A percentile compares a stretch with the other conserved stretches of the same genome.
These are phyloP conservation scores for Agrotis exclamationis DNA, from an alignment of 2,888 invertebrate genomes.

Conservation along the genomic window DNA sequence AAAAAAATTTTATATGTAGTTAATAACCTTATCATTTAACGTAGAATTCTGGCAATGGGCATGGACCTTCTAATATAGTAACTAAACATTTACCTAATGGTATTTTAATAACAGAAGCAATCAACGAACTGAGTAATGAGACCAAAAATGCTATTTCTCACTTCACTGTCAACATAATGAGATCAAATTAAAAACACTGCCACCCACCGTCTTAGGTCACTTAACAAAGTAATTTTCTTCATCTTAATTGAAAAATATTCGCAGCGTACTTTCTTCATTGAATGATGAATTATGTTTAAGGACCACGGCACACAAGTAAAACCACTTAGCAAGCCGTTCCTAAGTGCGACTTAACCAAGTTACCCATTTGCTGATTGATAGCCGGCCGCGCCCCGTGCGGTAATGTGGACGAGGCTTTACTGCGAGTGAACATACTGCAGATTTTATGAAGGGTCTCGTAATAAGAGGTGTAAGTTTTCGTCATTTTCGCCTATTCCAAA, in stretches of 20 bases:
- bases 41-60: not conserved
- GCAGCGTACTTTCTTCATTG: slow-evolving; percentile 28
- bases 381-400: slow-evolving; percentile 24
- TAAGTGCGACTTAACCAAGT: slow-evolving; percentile 52
- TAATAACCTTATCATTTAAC: slow-evolving; percentile 13
- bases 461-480: not conserved
- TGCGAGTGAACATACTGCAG: slow-evolving; percentile 21
- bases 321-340: slow-evolving; percentile 59
- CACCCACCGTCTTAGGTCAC: slow-evolving; percentile 5
- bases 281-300: slow-evolving; percentile 51
- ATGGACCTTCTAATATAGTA: too few species aligned
- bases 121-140: slow-evolving; percentile 19
- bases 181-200: slow-evolving; percentile 28
- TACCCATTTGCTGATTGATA: slow-evolving; percentile 63
- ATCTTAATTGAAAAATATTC: slow-evolving; percentile 43
- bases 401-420: slow-evolving; percentile 23
- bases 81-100: slow-evolving; percentile 21
- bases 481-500: not conserved
- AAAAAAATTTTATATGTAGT: slow-evolving; percentile 11
- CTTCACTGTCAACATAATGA: slow-evolving; percentile 27
- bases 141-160: slow-evolving; percentile 29
- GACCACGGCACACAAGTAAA: slow-evolving; percentile 53
- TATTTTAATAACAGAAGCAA: slow-evolving; percentile 30
- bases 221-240: slow-evolving; percentile 31
- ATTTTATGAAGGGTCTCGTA: slow-evolving; percentile 14